A percentile compares a stretch with the other conserved stretches of the same genome.
phyloP scores from a whole-genome alignment of 1,140 invertebrate genomes.

The Drosophila carrolli region DNA sequence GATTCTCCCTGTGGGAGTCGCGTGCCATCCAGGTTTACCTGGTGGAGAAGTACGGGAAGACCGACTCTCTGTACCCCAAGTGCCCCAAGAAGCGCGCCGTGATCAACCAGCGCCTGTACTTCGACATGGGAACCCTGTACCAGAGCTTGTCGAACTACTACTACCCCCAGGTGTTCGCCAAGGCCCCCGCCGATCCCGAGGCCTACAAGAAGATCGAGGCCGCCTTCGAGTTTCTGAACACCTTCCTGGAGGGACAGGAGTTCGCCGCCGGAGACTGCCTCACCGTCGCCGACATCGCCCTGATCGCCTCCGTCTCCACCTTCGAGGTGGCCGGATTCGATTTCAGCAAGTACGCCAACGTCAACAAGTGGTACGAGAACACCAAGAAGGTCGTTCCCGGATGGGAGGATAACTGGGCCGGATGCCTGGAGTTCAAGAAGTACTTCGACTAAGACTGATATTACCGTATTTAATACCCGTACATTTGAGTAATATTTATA shows the following conservation, averaged over 20 bases:
- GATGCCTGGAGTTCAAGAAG: constrained; percentile 86
- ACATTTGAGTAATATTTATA: constrained; percentile 62
- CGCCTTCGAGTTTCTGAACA: constrained; percentile 88
- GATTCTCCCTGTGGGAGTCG: constrained; percentile 89
- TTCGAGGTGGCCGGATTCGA: constrained; percentile 89
- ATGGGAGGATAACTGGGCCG: constrained; percentile 90
- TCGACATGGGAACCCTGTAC: constrained; percentile 90
- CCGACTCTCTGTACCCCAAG: constrained; percentile 89
- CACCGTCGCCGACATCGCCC: constrained; percentile 90
- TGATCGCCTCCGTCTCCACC: constrained; percentile 88
- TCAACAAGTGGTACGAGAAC: constrained; percentile 89
- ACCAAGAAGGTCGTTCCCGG: constrained; percentile 89
- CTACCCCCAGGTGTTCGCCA: constrained; percentile 90
- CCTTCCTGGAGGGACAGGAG: constrained; percentile 88
- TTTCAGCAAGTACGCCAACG: constrained; percentile 88
- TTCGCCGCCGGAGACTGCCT: constrained; percentile 89
- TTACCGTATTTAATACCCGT: constrained; percentile 14
- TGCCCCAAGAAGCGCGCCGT: constrained; percentile 88
- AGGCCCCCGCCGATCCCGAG: constrained; percentile 87
- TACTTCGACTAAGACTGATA: constrained; percentile 67
- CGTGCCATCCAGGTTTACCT: constrained; percentile 91
- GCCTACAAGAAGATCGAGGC: constrained; percentile 88
- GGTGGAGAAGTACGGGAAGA: constrained; percentile 89
- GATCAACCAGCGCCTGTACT: constrained; percentile 90
- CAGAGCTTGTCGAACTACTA: constrained; percentile 87